A percentile compares a stretch with the other conserved stretches of the same genome.
phyloP scores from a whole-genome alignment of 1,140 invertebrate genomes.

The Scaptomyza hsui region DNA sequence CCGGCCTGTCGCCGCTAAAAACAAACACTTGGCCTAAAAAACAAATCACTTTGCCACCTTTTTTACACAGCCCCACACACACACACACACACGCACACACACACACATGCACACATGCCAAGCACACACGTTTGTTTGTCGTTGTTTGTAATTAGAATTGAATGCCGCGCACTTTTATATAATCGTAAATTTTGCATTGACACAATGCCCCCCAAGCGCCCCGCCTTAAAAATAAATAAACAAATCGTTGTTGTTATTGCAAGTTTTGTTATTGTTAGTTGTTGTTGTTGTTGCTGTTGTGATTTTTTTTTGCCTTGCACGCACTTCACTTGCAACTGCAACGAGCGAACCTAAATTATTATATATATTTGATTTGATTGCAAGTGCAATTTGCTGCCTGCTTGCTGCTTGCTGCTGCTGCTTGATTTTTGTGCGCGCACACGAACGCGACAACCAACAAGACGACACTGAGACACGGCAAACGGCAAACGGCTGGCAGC shows the following conservation, averaged over 20 bases:
- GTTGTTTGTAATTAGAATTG: slow-evolving; percentile 69
- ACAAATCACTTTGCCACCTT: slow-evolving; percentile 49
- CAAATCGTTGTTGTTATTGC: slow-evolving; percentile 25
- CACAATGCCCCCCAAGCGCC: slow-evolving; percentile 27
- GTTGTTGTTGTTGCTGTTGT: slow-evolving; percentile 23
- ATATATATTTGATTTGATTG: slow-evolving; percentile 43
- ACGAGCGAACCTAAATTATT: slow-evolving; percentile 33
- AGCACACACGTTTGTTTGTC: slow-evolving; percentile 44
- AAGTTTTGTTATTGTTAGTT: slow-evolving; percentile 19
- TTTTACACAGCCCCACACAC: too few species aligned
- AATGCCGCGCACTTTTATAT: slow-evolving; percentile 68
- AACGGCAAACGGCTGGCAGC: slow-evolving; percentile 34
- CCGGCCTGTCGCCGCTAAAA: slow-evolving; percentile 35
- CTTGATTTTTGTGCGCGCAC: slow-evolving; percentile 62
- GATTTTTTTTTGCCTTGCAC: slow-evolving; percentile 23
- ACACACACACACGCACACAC: slow-evolving; percentile 3
- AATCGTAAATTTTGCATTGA: slow-evolving; percentile 52
- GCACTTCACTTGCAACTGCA: slow-evolving; percentile 54
- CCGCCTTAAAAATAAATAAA: slow-evolving; percentile 44
- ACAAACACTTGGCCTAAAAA: slow-evolving; percentile 59
- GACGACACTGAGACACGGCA: slow-evolving; percentile 68
- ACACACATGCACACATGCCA: slow-evolving; percentile 11
- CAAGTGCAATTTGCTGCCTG: slow-evolving; percentile 40
- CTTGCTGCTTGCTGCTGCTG: slow-evolving; percentile 38
- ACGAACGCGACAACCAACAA: slow-evolving; percentile 81